Base-by-base conservation (phyloP, 1,140 invertebrate species). In the Microplitis demolitor region DNA sequence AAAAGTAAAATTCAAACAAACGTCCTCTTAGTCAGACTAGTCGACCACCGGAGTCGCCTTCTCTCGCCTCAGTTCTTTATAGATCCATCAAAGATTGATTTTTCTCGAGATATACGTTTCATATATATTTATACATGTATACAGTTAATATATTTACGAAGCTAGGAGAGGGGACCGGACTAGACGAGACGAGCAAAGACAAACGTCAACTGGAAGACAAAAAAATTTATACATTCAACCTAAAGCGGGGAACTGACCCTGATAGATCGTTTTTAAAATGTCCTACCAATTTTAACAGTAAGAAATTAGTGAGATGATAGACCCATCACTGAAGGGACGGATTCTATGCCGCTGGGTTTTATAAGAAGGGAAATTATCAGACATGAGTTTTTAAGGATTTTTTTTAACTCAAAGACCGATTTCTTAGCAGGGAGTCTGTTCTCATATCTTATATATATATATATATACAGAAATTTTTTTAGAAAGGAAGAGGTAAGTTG, bases 241-340 rank as follows among this genome's bases (percentile, higher is more conserved):
- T 1, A 24, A 24, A 24, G 24, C 24, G 0, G 24, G 24, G 24
- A 24, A 24, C 24, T 45, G 39, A 45, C 39, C 39, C 39, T 45
- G 8, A 11, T 45, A 9, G 39, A 9, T 45, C 11, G 39, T 0
- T 45, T 45, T 45, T 45, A 45, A 9, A 45, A 45, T 45, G 11
- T 45, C 11, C 6, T 45, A 45, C 11, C 39, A 3, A 45, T 2
- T 45, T 45, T 6, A 45, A 79, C 82, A 86, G 84, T 84, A 86
- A 82, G 79, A 80, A 85, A 84, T 86, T 85, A 85, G 83, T 78
- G 81, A 83, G 82, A 84, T 84, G 82, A 86, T 86, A 84, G 82
- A 84, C 81, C 81, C 79, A 81, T 84, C 79, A 84, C 80, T 82
- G 81, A 79, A 79, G 78, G 72, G 71, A 66, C 73, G 74, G 76